A percentile compares a stretch with the other conserved stretches of the same genome.
Conservation (phyloP, 2,113 vertebrate species). For the Pelodiscus sinensis region DNA sequence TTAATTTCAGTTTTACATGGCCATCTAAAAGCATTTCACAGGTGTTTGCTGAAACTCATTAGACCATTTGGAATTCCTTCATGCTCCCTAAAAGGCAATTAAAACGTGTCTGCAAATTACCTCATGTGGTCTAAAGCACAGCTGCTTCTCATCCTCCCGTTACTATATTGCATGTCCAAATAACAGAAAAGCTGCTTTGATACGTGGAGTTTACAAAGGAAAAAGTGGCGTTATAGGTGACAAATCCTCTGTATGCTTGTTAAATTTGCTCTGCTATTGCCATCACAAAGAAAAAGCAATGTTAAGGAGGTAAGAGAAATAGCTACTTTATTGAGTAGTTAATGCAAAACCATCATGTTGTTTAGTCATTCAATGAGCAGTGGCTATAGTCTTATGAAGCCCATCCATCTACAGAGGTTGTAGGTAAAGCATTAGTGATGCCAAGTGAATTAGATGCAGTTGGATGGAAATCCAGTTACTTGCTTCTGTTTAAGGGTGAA, state of each 20-base stretch:
- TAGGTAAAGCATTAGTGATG: background rate
- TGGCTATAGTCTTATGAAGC: constrained; percentile 16
- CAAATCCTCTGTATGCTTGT: constrained; percentile 58
- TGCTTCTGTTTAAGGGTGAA: background rate
- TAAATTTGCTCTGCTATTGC: constrained; percentile 60
- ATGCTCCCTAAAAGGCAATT: constrained; percentile 87
- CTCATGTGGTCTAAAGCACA: constrained; percentile 82
- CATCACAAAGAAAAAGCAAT: constrained; percentile 46
- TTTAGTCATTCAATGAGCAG: constrained; percentile 36
- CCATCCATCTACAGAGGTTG: background rate
- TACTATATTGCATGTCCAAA: constrained; percentile 74
- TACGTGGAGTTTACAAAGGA: constrained; percentile 79
- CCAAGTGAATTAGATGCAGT: background rate
- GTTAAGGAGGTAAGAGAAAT: constrained; percentile 34
- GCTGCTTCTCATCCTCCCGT: constrained; percentile 80
- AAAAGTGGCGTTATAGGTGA: constrained; percentile 65
- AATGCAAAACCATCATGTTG: constrained; percentile 38
- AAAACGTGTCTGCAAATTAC: constrained; percentile 87
- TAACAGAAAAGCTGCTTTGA: constrained; percentile 77
- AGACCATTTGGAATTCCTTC: constrained; percentile 86
- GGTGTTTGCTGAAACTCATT: constrained; percentile 87
- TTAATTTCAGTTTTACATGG: constrained; percentile 82
- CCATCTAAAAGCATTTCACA: constrained; percentile 85
- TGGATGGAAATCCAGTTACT: background rate
- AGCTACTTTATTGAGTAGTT: constrained; percentile 63